These are phyloP conservation scores for Solenopsis fugax DNA, from an alignment of 1,140 invertebrate genomes.

Conservation along the genomic window DNA sequence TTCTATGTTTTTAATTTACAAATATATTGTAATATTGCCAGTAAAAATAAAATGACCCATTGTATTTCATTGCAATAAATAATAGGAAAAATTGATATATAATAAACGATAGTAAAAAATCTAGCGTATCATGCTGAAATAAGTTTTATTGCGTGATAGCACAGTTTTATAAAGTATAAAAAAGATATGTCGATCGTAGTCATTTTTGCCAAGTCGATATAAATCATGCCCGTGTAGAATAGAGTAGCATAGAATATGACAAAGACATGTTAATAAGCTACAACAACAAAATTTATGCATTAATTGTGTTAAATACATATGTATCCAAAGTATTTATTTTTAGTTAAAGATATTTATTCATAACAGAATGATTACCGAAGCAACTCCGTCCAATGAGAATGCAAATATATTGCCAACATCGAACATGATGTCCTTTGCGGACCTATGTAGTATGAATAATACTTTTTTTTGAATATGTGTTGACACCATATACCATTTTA, in stretches of 20 bases:
- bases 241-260: constrained; percentile 8
- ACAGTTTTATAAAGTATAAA: constrained; percentile 14
- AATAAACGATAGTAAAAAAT: background rate
- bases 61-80: background rate
- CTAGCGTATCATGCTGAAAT: constrained; percentile 3
- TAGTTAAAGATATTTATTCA: background rate
- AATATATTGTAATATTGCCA: too few relatives aligned
- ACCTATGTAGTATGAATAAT: constrained; percentile 35
- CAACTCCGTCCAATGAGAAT: constrained; percentile 14
- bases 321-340: background rate
- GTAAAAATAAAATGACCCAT: too few relatives aligned
- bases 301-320: background rate
- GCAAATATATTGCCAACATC: background rate
- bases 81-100: background rate
- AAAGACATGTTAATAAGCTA: constrained; percentile 12
- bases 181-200: background rate
- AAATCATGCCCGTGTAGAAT: constrained; percentile 27
- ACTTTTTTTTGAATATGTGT: constrained; percentile 18
- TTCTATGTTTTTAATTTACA: too few relatives aligned
- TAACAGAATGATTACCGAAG: constrained; percentile 20
- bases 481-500: constrained; percentile 24
- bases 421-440: background rate
- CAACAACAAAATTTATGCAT: background rate
- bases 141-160: constrained; percentile 15
- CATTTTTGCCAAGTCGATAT: constrained; percentile 4